phyloP scores from a whole-genome alignment of 2,888 invertebrate species.

The Tortrix viridana region DNA sequence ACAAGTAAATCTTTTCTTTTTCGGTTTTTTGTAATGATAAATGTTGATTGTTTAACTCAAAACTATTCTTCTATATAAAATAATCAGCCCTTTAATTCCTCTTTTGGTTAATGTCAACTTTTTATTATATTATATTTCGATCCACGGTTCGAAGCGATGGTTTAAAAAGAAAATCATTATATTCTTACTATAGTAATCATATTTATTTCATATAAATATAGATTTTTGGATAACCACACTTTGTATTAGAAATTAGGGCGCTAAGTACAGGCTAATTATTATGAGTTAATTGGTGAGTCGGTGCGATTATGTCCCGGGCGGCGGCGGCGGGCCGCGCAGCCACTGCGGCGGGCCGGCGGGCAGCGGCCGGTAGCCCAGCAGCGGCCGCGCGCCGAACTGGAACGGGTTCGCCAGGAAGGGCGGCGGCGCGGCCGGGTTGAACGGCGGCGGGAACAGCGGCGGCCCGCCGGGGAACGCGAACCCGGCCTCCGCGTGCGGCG shows the following conservation, averaged over 20 bases:
- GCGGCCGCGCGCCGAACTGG: conserved; percentile 59
- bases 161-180: conserved; percentile 38
- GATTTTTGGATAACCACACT: conserved; percentile 81
- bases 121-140: no score
- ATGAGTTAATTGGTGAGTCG: conserved; percentile 46
- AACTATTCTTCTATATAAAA: no score
- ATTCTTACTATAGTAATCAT: conserved; percentile 54
- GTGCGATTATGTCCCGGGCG: conserved; percentile 70
- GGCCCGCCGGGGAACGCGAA: conserved; percentile 53
- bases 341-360: conserved; percentile 63
- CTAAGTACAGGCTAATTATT: conserved; percentile 59
- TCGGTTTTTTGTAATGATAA: no score
- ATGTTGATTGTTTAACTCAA: no score
- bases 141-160: no score
- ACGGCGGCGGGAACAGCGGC: conserved; percentile 61
- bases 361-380: conserved; percentile 56
- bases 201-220: conserved; percentile 79
- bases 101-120: no score
- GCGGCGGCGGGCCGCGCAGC: conserved; percentile 68
- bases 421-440: conserved; percentile 49
- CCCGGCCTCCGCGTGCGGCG: no score
- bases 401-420: conserved; percentile 54
- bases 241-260: conserved; percentile 65
- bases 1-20: no score
- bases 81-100: no score